Evolutionary conservation across 2,113 vertebrate genomes (phyloP).

Genomic region (Pedionomus torquatus): DNA sequence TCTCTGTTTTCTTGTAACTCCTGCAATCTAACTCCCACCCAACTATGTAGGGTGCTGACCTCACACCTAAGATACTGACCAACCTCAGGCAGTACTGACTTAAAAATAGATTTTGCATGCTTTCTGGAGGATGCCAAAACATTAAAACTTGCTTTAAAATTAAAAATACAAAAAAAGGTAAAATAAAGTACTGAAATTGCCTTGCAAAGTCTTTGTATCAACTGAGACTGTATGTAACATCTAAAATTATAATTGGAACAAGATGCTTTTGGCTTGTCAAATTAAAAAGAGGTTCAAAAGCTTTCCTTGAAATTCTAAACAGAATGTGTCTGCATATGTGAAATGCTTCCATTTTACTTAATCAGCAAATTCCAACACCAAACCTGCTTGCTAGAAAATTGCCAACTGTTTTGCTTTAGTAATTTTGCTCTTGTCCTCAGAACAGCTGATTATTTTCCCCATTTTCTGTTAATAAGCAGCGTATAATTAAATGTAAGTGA

Average conservation of each 20-base stretch:
- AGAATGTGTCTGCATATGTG: neutral
- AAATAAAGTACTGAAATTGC: neutral
- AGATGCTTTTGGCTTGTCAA: neutral
- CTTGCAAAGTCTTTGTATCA: neutral
- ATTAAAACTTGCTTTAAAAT: neutral
- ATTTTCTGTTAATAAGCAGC: neutral
- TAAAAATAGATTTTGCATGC: neutral
- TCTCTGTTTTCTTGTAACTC: neutral
- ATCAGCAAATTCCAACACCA: neutral
- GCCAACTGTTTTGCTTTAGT: neutral
- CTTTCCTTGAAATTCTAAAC: neutral
- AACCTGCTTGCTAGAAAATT: neutral
- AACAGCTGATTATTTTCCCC: neutral
- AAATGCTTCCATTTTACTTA: neutral
- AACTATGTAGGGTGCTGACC: neutral
- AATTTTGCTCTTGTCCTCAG: neutral
- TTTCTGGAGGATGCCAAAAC: neutral
- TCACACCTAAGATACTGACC: neutral
- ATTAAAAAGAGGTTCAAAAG: neutral
- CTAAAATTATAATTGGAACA: neutral
- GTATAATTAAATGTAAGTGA: neutral
- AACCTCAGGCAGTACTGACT: neutral
- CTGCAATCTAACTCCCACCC: neutral
- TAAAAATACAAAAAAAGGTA: neutral
- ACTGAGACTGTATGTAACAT: neutral